A percentile compares a stretch with the other conserved stretches of the same genome.
Conservation (phyloP, 2,888 invertebrate genomes). For the Notocelia uddmanniana region DNA sequence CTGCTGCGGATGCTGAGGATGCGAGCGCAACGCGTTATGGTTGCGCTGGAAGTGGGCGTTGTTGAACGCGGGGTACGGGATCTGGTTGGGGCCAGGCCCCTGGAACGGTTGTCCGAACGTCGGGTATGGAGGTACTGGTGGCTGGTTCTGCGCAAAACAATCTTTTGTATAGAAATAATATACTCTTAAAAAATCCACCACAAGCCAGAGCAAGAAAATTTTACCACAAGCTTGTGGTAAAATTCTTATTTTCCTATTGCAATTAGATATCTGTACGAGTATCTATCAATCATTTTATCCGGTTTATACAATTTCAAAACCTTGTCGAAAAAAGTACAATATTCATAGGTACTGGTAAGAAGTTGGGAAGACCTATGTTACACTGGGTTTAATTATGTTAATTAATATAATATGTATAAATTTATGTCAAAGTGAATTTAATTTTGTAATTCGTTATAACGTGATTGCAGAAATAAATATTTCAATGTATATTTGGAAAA, state of each 20-base stretch:
- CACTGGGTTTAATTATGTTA: background rate
- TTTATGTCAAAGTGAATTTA: too few species aligned
- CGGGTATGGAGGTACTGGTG: conserved; percentile 66
- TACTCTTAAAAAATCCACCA: too few species aligned
- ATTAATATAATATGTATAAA: too few species aligned
- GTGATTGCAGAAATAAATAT: background rate
- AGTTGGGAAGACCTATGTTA: too few species aligned
- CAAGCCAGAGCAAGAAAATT: too few species aligned
- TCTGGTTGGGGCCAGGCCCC: conserved; percentile 61
- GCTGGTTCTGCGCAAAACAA: conserved; percentile 57
- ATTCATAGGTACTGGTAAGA: too few species aligned
- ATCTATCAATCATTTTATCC: too few species aligned
- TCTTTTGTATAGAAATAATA: background rate
- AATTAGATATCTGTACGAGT: background rate
- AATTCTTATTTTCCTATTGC: background rate
- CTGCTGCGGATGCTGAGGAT: background rate
- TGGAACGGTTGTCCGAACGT: conserved; percentile 63
- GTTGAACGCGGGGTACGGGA: conserved; percentile 69
- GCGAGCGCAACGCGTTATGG: conserved; percentile 17
- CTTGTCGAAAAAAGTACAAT: too few species aligned
- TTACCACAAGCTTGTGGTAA: background rate
- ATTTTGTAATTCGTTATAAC: background rate
- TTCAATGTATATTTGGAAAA: background rate
- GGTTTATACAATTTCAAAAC: background rate
- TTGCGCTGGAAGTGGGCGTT: conserved; percentile 60